Percentiles rank a stretch among this genome's conserved stretches.
Evolutionary conservation across 2,113 vertebrate species (phyloP).

Genomic region (Hiodon alosoides): DNA sequence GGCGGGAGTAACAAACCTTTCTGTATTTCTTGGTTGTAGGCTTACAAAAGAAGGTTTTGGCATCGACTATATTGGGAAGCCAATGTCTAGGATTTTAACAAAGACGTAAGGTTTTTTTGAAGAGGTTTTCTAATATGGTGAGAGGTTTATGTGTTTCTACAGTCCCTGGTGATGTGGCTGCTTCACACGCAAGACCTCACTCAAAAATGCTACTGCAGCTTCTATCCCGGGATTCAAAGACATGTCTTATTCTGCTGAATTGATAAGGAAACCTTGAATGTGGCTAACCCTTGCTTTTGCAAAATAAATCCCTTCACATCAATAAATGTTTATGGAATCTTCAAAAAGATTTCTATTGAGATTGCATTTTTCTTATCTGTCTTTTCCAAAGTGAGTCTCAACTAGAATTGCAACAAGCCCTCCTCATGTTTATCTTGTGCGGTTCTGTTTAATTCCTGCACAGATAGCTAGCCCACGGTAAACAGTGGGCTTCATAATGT

Average conservation of each 20-base stretch:
- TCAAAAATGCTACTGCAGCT: conserved; percentile 42
- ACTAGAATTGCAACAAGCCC: neutral
- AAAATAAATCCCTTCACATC: conserved; percentile 17
- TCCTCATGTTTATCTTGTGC: neutral
- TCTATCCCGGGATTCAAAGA: conserved; percentile 34
- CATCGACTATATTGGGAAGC: conserved; percentile 47
- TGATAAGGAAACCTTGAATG: conserved; percentile 33
- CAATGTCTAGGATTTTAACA: conserved; percentile 59
- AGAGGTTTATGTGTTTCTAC: conserved; percentile 43
- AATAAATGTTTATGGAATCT: neutral
- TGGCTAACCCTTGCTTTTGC: conserved; percentile 28
- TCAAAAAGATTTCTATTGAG: neutral
- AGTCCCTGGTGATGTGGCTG: conserved; percentile 39
- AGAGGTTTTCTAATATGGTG: conserved; percentile 69
- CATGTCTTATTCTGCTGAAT: conserved; percentile 25
- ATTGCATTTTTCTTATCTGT: neutral
- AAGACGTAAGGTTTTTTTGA: conserved; percentile 60
- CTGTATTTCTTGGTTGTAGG: conserved; percentile 61
- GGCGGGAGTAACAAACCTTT: conserved; percentile 16
- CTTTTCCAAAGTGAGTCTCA: conserved; percentile 3
- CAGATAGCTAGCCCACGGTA: neutral
- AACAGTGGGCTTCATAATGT: no score
- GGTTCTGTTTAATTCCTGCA: neutral
- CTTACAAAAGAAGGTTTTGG: conserved; percentile 60
- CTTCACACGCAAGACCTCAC: conserved; percentile 13